These are phyloP conservation scores for Gallinago undulata DNA, from an alignment of 2,113 vertebrate species.

Conservation along the genomic window DNA sequence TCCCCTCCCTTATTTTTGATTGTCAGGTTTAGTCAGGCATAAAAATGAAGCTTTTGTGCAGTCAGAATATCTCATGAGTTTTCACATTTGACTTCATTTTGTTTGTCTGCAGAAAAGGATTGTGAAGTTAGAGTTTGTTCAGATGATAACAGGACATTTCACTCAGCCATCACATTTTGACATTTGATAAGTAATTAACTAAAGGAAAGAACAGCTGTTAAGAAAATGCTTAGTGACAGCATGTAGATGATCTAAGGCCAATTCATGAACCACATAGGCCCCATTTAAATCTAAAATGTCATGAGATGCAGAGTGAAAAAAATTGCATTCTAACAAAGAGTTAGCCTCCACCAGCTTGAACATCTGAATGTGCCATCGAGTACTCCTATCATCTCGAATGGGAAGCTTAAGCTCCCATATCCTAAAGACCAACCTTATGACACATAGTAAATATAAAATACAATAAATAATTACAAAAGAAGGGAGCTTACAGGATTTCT, in stretches of 20 bases:
- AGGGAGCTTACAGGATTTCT: not conserved
- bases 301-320: not conserved
- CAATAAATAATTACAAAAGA: not conserved
- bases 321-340: not conserved
- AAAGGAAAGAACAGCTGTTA: constrained; percentile 33
- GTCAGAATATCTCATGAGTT: constrained; percentile 23
- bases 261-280: not conserved
- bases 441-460: not conserved
- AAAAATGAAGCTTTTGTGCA: constrained; percentile 37
- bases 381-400: not conserved
- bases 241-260: constrained; percentile 19
- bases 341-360: not conserved
- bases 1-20: not conserved
- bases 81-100: not conserved
- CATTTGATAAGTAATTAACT: constrained; percentile 45
- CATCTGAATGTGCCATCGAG: not conserved
- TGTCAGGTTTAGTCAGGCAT: constrained; percentile 36
- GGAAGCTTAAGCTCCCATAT: not conserved
- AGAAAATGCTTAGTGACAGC: constrained; percentile 42
- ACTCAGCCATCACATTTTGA: constrained; percentile 22
- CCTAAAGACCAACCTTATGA: not conserved
- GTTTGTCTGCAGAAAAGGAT: constrained; percentile 10
- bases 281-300: constrained; percentile 39
- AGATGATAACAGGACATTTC: constrained; percentile 17
- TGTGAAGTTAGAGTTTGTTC: not conserved